phyloP scores from a whole-genome alignment of 2,888 invertebrate genomes.

The Eristalis tenax region DNA sequence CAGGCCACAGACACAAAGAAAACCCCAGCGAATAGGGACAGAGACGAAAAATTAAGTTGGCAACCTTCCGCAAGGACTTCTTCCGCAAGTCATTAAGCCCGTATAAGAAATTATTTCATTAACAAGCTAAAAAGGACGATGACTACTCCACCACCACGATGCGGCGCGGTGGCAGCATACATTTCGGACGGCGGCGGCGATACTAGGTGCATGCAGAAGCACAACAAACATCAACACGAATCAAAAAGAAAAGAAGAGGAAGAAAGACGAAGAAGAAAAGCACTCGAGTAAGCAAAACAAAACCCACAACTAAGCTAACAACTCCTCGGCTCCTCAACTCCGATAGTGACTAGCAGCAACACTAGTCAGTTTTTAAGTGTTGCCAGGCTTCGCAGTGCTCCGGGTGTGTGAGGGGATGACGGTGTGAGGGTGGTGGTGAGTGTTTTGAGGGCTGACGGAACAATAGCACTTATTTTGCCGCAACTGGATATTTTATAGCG shows the following conservation, averaged over 20 bases:
- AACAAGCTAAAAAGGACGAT: slow-evolving; percentile 72
- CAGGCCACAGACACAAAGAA: background rate
- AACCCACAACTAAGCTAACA: slow-evolving; percentile 70
- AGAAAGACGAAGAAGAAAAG: slow-evolving; percentile 31
- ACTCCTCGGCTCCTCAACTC: slow-evolving; percentile 30
- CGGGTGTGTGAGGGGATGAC: background rate
- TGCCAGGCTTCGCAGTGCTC: background rate
- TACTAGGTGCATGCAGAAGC: slow-evolving; percentile 12
- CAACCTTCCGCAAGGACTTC: slow-evolving; percentile 71
- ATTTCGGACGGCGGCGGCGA: background rate
- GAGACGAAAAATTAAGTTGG: slow-evolving; percentile 70
- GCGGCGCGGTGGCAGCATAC: background rate
- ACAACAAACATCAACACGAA: slow-evolving; percentile 51
- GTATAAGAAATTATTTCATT: slow-evolving; percentile 76
- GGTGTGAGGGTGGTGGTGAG: background rate
- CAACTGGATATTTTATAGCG: slow-evolving; percentile 71
- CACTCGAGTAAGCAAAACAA: slow-evolving; percentile 65
- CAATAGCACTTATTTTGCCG: slow-evolving; percentile 71
- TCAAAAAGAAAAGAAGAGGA: slow-evolving; percentile 6
- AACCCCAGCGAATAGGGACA: slow-evolving; percentile 4
- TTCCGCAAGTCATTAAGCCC: slow-evolving; percentile 75
- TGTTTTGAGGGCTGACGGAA: slow-evolving; percentile 5
- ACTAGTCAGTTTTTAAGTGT: slow-evolving; percentile 58
- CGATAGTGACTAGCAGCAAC: slow-evolving; percentile 24
- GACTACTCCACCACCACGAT: slow-evolving; percentile 46